These are phyloP conservation scores for Labrus mixtus DNA, from an alignment of 2,113 vertebrate species.

Conservation along the genomic window DNA sequence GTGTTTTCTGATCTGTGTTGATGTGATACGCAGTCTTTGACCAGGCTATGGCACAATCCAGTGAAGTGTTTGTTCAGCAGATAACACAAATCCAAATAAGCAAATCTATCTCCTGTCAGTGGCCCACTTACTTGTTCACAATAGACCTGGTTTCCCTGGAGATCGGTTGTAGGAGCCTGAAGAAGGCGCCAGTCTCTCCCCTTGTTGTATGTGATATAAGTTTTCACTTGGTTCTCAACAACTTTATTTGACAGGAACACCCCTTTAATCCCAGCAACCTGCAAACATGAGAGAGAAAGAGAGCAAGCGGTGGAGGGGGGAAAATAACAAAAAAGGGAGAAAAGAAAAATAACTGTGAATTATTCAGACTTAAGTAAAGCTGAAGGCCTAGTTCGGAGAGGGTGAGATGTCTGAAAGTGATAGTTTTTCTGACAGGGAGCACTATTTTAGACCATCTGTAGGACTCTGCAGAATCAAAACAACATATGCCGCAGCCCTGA, in stretches of 20 bases:
- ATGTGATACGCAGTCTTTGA: slow-evolving; percentile 20
- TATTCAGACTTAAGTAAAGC: slow-evolving; percentile 79
- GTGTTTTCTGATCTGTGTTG: slow-evolving; percentile 1
- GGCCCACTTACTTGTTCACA: slow-evolving; percentile 89
- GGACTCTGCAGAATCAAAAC: slow-evolving; percentile 72
- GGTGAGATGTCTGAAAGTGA: slow-evolving; percentile 63
- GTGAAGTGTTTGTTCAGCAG: slow-evolving; percentile 5
- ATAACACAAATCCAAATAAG: slow-evolving; percentile 59
- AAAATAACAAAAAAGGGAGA: slow-evolving; percentile 41
- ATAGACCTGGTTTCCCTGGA: slow-evolving; percentile 89
- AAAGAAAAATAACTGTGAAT: slow-evolving; percentile 60
- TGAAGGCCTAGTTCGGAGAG: slow-evolving; percentile 66
- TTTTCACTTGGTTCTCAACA: slow-evolving; percentile 95
- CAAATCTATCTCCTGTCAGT: slow-evolving; percentile 46
- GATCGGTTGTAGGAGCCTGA: slow-evolving; percentile 89
- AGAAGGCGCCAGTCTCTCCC: slow-evolving; percentile 95
- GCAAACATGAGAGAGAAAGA: slow-evolving; percentile 85
- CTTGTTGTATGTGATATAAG: slow-evolving; percentile 98
- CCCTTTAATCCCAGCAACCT: slow-evolving; percentile 99
- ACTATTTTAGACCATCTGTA: slow-evolving; percentile 82
- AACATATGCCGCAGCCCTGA: slow-evolving; percentile 76
- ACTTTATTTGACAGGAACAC: slow-evolving; percentile 99
- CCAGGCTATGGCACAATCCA: slow-evolving; percentile 1
- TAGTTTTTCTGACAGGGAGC: slow-evolving; percentile 75
- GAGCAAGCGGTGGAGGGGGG: slow-evolving; percentile 17